phyloP scores from a whole-genome alignment of 2,113 vertebrate species.

The Tachuris rubrigastra region DNA sequence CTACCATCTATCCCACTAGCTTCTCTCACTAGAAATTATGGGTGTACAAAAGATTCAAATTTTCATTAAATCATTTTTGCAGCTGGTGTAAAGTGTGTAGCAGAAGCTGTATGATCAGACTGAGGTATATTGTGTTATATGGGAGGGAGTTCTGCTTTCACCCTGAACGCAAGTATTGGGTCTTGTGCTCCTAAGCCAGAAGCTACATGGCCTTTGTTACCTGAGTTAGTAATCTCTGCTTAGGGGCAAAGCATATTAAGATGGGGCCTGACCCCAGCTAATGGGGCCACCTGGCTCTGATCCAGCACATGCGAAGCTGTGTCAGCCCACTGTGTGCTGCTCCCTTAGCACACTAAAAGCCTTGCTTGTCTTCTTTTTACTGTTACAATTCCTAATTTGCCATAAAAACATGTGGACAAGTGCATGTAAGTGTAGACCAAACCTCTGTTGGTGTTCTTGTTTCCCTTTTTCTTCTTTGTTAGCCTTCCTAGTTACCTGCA shows the following conservation, averaged over 20 bases:
- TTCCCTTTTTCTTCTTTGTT: not conserved
- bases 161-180: not conserved
- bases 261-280: not conserved
- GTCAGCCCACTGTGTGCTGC: not conserved
- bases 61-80: not conserved
- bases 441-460: not conserved
- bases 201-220: accelerated
- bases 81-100: not conserved
- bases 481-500: not conserved
- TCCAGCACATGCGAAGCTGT: not conserved
- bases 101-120: accelerated
- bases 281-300: not conserved
- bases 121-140: not conserved
- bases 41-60: not conserved
- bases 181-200: not conserved
- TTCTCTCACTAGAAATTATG: not conserved
- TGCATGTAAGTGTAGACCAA: not conserved
- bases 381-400: not conserved
- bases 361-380: not conserved
- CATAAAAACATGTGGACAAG: not conserved
- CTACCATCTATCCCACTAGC: not conserved
- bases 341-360: not conserved
- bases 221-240: not conserved
- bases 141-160: not conserved
- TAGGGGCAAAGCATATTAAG: not conserved